Conservation (phyloP, 2,797 vertebrate genomes). For the Muscicapa comitata region DNA sequence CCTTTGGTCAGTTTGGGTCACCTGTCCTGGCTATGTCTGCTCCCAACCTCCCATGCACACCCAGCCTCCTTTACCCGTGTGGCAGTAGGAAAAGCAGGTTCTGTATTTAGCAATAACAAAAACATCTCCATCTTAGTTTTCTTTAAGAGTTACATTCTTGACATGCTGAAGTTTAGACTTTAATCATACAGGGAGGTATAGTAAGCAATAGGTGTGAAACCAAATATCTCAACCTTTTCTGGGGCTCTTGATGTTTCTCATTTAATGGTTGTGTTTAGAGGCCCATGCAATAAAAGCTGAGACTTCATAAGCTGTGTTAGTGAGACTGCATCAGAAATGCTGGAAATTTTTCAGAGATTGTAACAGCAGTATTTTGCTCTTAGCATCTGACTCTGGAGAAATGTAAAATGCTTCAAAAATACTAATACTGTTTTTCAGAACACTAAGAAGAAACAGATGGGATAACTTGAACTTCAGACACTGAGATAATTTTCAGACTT, state of each 20-base stretch:
- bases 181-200: neutral
- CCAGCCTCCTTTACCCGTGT: neutral
- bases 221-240: neutral
- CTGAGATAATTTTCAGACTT: conserved; percentile 25
- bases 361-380: neutral
- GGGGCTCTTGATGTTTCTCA: neutral
- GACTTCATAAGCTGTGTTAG: neutral
- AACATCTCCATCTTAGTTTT: neutral
- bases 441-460: neutral
- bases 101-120: neutral
- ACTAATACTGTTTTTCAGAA: neutral
- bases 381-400: neutral
- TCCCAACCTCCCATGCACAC: fast-evolving
- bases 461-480: conserved; percentile 3
- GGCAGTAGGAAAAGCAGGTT: neutral
- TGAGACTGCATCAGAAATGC: neutral
- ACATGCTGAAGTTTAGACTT: neutral
- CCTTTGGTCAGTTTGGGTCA: neutral
- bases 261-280: neutral
- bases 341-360: neutral
- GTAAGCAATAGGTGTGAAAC: neutral
- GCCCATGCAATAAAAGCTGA: neutral
- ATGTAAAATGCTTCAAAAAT: neutral
- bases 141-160: fast-evolving
- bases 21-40: neutral